Conservation (phyloP, 2,113 vertebrate species). For the Microtus ochrogaster region DNA sequence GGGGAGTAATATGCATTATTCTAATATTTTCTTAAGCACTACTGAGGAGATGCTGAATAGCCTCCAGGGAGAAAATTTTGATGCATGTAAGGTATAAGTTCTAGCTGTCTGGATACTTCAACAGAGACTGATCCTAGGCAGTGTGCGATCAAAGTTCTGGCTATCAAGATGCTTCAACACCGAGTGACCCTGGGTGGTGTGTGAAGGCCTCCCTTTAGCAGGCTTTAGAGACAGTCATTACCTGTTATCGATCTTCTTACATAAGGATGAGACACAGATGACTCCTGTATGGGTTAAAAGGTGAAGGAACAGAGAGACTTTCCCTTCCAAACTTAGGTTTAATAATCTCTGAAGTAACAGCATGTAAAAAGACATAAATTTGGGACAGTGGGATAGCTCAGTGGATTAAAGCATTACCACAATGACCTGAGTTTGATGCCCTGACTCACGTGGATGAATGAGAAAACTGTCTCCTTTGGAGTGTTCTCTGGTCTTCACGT, state of each 20-base stretch:
- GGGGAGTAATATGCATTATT: not conserved
- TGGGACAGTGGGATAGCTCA: too few species aligned
- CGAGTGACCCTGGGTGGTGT: not conserved
- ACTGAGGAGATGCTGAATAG: not conserved
- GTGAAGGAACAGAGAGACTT: not conserved
- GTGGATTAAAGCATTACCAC: not conserved
- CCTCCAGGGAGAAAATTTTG: not conserved
- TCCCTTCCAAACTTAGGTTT: not conserved
- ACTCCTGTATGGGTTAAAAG: not conserved
- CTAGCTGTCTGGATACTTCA: not conserved
- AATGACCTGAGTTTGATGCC: not conserved
- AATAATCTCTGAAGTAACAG: not conserved
- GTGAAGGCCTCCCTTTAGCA: not conserved
- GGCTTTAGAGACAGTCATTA: not conserved
- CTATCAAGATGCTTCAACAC: not conserved
- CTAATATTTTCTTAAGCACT: not conserved
- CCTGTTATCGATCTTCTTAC: not conserved
- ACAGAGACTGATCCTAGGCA: not conserved
- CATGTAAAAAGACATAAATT: not conserved
- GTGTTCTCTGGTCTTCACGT: too few species aligned
- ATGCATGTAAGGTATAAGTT: not conserved
- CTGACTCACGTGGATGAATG: not conserved
- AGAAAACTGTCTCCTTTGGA: too few species aligned
- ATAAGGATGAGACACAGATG: not conserved
- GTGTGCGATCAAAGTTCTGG: not conserved